A percentile compares a stretch with the other conserved stretches of the same genome.
Conservation (phyloP, 2,888 invertebrate genomes). For the Entomobrya multifasciata region DNA sequence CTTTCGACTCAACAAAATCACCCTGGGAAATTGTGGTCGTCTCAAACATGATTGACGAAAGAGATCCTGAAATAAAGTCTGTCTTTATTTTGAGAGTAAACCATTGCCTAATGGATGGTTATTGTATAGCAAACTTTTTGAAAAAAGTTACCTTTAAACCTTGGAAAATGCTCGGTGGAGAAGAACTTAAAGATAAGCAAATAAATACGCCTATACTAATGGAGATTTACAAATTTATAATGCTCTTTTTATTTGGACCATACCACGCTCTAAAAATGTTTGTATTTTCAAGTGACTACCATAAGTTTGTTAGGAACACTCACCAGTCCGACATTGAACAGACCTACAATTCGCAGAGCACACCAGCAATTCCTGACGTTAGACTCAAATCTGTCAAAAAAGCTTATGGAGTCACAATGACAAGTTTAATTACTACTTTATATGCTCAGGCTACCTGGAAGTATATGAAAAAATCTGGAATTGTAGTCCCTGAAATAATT, state of each 20-base stretch:
- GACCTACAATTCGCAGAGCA: too few species aligned
- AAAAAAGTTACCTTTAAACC: not conserved
- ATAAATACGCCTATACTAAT: not conserved
- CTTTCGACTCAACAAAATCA: not conserved
- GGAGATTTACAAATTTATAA: not conserved
- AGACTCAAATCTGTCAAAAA: not conserved
- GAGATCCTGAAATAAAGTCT: not conserved
- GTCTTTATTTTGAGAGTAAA: not conserved
- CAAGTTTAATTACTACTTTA: not conserved
- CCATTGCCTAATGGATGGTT: conserved; percentile 36
- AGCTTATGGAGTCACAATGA: not conserved
- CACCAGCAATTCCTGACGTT: not conserved
- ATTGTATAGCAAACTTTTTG: not conserved
- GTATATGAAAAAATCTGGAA: not conserved
- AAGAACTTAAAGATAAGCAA: not conserved
- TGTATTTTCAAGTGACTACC: not conserved
- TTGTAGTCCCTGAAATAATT: not conserved
- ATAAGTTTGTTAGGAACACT: not conserved
- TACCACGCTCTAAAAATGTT: not conserved
- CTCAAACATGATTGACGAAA: conserved; percentile 22
- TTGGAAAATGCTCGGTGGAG: not conserved
- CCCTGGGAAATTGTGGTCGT: conserved; percentile 29
- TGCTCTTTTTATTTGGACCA: not conserved
- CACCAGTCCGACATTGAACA: not conserved
- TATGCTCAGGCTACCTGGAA: not conserved